phyloP scores from a whole-genome alignment of 2,113 vertebrate species.

The Sus scrofa region T2T-Sscrofa CM000819.6:71851001-71851500 shows the following conservation, averaged over 20 bases:
- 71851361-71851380: constrained; percentile 25
- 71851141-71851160: constrained; percentile 79
- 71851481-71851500: neutral
- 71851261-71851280: neutral
- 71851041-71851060: constrained; percentile 69
- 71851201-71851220: constrained; percentile 66
- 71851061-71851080: constrained; percentile 78
- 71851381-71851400: neutral
- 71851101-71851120: constrained; percentile 75
- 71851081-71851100: constrained; percentile 69
- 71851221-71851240: constrained; percentile 41
- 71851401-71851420: neutral
- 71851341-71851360: neutral
- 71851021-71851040: constrained; percentile 53
- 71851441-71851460: neutral
- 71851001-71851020: constrained; percentile 64
- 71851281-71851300: neutral
- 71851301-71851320: constrained; percentile 4
- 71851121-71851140: constrained; percentile 77
- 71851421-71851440: constrained; percentile 9
- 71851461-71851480: neutral
- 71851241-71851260: constrained; percentile 26
- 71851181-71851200: constrained; percentile 76
- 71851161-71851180: constrained; percentile 75
- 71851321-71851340: neutral